Conservation (phyloP, 2,888 invertebrate genomes). For the Dysmachus trigonus region DNA sequence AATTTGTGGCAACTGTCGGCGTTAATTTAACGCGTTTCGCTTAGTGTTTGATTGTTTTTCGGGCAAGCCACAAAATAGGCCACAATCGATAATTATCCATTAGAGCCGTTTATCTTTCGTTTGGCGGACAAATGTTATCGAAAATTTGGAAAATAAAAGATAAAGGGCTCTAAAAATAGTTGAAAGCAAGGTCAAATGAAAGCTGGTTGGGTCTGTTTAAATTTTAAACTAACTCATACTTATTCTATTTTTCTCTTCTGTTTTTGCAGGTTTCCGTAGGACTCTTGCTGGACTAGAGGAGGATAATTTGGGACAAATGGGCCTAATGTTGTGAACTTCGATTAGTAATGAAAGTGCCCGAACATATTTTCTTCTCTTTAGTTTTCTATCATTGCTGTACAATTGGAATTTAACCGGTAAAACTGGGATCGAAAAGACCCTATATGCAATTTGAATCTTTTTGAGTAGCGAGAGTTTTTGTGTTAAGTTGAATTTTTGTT, state of each 20-base stretch:
- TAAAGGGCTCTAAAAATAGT: conserved; percentile 7
- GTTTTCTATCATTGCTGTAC: not conserved
- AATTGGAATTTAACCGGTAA: not conserved
- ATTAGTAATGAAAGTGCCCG: not conserved
- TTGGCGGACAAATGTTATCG: not conserved
- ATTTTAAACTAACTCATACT: not conserved
- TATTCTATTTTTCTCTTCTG: not conserved
- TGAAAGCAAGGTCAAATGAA: conserved; percentile 21
- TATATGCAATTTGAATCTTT: not conserved
- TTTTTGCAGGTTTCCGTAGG: not conserved
- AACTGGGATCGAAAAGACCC: not conserved
- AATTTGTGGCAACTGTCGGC: not conserved
- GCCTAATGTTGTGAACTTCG: not conserved
- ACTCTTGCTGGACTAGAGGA: not conserved
- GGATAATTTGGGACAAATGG: no score
- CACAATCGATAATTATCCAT: not conserved
- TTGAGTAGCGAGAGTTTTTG: not conserved
- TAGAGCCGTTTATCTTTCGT: not conserved
- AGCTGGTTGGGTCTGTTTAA: not conserved
- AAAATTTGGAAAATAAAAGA: not conserved
- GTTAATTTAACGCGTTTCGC: not conserved
- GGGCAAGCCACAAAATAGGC: not conserved
- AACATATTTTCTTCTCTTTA: not conserved
- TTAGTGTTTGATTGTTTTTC: not conserved
- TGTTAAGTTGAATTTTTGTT: not conserved